Evolutionary conservation across 2,888 invertebrate species (phyloP).

Genomic region (Bellardia bayeri): DNA sequence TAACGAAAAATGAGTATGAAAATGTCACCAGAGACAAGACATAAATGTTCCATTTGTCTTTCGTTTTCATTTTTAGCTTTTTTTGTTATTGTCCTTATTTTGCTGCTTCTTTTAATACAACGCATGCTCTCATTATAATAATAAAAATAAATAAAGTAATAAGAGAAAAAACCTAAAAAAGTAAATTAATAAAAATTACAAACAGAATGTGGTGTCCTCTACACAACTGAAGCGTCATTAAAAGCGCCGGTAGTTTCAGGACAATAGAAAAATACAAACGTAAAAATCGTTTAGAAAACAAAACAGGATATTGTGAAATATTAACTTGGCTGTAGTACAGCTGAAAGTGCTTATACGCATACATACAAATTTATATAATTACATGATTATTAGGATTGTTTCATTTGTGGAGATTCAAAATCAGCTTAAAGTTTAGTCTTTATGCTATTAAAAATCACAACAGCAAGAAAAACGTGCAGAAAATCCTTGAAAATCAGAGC

Average conservation of each 20-base stretch:
- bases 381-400: background rate
- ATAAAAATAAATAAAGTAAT: conserved; percentile 68
- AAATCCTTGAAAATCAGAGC: too few species aligned
- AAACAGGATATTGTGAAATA: conserved; percentile 35
- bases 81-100: background rate
- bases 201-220: conserved; percentile 34
- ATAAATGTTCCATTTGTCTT: conserved; percentile 68
- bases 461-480: too few species aligned
- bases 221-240: conserved; percentile 28
- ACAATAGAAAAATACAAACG: conserved; percentile 36
- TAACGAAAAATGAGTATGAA: conserved; percentile 47
- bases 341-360: background rate
- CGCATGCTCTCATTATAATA: conserved; percentile 74
- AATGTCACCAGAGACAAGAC: conserved; percentile 69
- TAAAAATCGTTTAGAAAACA: conserved; percentile 55
- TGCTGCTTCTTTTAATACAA: conserved; percentile 16
- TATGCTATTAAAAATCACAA: too few species aligned
- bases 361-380: background rate
- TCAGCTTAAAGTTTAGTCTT: too few species aligned
- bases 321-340: conserved; percentile 27
- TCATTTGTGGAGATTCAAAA: too few species aligned
- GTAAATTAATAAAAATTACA: conserved; percentile 65
- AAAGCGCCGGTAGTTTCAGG: background rate
- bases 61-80: background rate
- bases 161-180: conserved; percentile 32